Evolutionary conservation across 2,113 vertebrate species (phyloP).

Genomic region (Donacobius atricapilla): DNA sequence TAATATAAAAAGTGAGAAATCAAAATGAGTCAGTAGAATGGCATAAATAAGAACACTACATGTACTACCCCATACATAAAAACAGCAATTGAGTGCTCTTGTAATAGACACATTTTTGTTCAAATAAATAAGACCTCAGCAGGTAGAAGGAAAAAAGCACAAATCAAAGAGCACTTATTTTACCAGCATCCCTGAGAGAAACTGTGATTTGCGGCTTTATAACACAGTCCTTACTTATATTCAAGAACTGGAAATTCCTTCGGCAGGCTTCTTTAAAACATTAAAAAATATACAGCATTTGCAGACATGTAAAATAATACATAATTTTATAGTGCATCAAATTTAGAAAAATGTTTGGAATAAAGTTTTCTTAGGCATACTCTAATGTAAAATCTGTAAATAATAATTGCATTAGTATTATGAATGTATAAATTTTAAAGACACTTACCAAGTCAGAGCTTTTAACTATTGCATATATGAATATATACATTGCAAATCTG

Average conservation of each 20-base stretch:
- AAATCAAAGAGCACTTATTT: neutral
- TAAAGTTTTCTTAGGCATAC: neutral
- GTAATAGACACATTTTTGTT: neutral
- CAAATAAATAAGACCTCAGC: neutral
- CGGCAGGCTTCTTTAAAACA: neutral
- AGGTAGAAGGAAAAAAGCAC: neutral
- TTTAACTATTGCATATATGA: neutral
- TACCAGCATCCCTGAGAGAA: neutral
- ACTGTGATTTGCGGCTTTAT: neutral
- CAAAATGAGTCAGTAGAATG: neutral
- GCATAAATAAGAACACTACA: neutral
- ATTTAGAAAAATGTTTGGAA: neutral
- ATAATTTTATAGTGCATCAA: neutral
- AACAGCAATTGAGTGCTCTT: neutral
- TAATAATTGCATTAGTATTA: neutral
- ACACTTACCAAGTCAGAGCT: neutral
- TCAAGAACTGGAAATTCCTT: neutral
- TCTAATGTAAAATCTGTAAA: neutral
- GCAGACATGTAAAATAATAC: neutral
- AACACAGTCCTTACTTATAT: neutral
- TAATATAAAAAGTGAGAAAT: neutral
- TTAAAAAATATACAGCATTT: neutral
- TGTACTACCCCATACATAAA: neutral
- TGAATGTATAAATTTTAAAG: neutral
- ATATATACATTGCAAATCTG: neutral